Conservation (phyloP, 2,888 invertebrate species). For the Falcaria lacertinaria region DNA sequence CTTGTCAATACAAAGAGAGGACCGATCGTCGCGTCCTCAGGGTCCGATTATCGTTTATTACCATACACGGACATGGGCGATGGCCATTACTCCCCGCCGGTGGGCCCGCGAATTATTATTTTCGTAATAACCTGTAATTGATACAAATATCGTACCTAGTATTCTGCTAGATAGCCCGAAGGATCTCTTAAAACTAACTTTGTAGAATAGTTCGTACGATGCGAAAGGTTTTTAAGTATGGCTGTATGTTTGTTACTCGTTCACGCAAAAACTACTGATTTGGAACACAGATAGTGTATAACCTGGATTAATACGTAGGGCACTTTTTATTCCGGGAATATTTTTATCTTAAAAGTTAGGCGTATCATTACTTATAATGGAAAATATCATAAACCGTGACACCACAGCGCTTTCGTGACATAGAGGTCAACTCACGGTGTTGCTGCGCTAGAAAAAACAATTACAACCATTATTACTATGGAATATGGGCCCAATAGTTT, state of each 20-base stretch:
- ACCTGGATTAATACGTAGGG: too few relatives aligned
- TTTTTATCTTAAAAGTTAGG: too few relatives aligned
- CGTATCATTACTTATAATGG: background rate
- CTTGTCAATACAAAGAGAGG: conserved; percentile 12
- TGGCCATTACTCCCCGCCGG: conserved; percentile 18
- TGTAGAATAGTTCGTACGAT: background rate
- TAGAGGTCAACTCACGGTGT: background rate
- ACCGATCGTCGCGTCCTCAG: conserved; percentile 37
- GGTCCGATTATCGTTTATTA: conserved; percentile 63
- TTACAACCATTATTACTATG: background rate
- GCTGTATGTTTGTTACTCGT: too few relatives aligned
- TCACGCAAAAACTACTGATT: too few relatives aligned
- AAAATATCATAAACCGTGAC: background rate
- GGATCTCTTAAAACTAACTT: background rate
- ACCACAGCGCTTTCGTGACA: background rate
- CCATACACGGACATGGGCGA: conserved; percentile 42
- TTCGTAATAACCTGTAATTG: conserved; percentile 26
- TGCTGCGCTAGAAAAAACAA: background rate
- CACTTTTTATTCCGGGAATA: too few relatives aligned
- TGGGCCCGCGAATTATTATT: conserved; percentile 31
- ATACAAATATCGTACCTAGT: conserved; percentile 18
- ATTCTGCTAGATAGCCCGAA: background rate
- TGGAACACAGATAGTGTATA: too few relatives aligned
- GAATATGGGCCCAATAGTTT: background rate
- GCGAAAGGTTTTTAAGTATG: too few relatives aligned